Conservation (phyloP, 2,888 invertebrate species). For the Erebia aethiops region DNA sequence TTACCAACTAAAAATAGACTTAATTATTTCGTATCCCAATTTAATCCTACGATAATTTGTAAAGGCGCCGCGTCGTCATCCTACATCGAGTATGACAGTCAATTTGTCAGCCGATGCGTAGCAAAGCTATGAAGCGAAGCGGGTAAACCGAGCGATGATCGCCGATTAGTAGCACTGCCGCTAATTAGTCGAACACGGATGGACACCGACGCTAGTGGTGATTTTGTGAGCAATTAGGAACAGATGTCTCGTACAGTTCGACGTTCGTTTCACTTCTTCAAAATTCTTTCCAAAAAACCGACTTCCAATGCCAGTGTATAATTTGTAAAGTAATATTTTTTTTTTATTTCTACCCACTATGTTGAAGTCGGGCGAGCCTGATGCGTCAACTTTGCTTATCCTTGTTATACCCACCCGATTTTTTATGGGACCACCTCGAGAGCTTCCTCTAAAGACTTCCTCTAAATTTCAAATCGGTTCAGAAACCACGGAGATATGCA, state of each 20-base stretch:
- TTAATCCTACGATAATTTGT: constrained; percentile 21
- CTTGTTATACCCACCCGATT: no score
- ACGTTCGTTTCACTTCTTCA: no score
- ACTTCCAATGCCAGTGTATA: no score
- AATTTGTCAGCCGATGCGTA: constrained; percentile 21
- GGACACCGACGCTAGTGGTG: constrained; percentile 9
- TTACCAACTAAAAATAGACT: not conserved
- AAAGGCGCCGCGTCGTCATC: constrained; percentile 37
- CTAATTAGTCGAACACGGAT: constrained; percentile 19
- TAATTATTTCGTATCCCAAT: constrained; percentile 2
- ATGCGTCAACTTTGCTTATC: no score
- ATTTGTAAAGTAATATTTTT: no score
- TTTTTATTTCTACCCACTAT: no score
- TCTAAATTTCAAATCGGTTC: no score
- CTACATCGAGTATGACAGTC: constrained; percentile 21
- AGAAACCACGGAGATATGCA: no score
- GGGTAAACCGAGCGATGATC: constrained; percentile 6
- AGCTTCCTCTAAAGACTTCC: no score
- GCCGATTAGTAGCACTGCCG: constrained; percentile 26
- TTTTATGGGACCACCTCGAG: no score
- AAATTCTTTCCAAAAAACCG: no score
- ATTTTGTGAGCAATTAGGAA: constrained; percentile 2
- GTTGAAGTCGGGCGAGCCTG: no score
- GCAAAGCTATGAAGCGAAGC: constrained; percentile 7
- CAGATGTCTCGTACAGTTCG: constrained; percentile 1